phyloP scores from a whole-genome alignment of 1,140 invertebrate species.

The Drosophila sp. region DNA sequence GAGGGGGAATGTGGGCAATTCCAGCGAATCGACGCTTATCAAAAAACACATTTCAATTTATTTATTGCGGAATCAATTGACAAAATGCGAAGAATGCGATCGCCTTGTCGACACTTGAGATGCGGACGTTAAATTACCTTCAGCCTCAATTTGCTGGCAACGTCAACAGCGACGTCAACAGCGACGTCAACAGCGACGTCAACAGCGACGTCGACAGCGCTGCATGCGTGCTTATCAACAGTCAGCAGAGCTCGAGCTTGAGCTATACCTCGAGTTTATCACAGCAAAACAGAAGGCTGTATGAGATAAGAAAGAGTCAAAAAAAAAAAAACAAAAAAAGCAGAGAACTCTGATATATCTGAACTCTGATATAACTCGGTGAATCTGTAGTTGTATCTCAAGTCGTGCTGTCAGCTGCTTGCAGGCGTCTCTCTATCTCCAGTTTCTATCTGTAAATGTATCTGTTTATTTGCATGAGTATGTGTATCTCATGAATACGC shows the following conservation, averaged over 20 bases:
- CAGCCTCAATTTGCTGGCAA: conserved; percentile 62
- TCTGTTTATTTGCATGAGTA: conserved; percentile 13
- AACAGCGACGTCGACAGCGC: conserved; percentile 6
- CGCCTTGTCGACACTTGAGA: conserved; percentile 63
- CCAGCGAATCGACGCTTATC: conserved; percentile 38
- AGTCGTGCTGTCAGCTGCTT: conserved; percentile 35
- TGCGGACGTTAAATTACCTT: conserved; percentile 61
- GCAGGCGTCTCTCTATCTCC: conserved; percentile 32
- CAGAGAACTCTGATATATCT: neutral
- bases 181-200: neutral
- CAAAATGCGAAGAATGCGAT: conserved; percentile 46
- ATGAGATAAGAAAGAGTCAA: conserved; percentile 19
- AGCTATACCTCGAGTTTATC: conserved; percentile 32
- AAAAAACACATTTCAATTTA: conserved; percentile 30
- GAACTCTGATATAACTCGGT: no score
- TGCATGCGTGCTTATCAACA: conserved; percentile 40
- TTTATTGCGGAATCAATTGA: conserved; percentile 70
- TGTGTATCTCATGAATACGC: conserved; percentile 6
- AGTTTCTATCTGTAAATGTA: conserved; percentile 8
- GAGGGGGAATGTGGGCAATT: conserved; percentile 38
- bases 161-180: neutral
- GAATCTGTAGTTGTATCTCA: conserved; percentile 19
- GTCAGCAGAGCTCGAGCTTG: neutral
- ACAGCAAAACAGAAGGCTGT: conserved; percentile 13
- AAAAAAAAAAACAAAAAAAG: no score